Evolutionary conservation across 2,797 vertebrate genomes (phyloP).

Genomic region (Poeciliopsis presidionis): DNA sequence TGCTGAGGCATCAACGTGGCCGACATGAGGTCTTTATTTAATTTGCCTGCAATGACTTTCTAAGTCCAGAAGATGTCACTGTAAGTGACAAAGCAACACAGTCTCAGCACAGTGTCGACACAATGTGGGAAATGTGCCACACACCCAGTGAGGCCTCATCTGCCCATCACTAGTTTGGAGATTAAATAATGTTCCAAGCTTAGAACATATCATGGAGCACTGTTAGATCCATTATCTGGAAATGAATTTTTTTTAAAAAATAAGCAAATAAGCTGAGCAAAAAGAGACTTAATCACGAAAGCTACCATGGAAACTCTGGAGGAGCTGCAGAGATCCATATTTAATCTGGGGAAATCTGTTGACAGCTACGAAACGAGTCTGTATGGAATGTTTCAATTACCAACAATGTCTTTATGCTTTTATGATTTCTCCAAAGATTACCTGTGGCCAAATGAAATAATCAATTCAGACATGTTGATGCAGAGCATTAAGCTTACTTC

Average conservation of each 20-base stretch:
- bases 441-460: neutral
- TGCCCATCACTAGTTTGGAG: too few relatives aligned
- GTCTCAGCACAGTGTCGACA: too few relatives aligned
- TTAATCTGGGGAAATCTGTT: neutral
- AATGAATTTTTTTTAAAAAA: too few relatives aligned
- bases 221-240: neutral
- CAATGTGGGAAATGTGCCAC: too few relatives aligned
- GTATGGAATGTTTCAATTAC: neutral
- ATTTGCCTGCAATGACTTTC: too few relatives aligned
- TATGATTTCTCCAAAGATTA: neutral
- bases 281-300: neutral
- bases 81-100: too few relatives aligned
- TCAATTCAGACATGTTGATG: neutral
- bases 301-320: neutral
- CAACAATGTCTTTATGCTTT: neutral
- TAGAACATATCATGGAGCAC: neutral
- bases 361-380: neutral
- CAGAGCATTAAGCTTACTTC: neutral
- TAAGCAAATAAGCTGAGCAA: neutral
- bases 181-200: neutral
- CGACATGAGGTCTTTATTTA: too few relatives aligned
- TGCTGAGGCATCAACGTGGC: too few relatives aligned
- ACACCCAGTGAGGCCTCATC: too few relatives aligned
- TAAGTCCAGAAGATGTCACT: too few relatives aligned
- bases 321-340: neutral